Percentiles rank a stretch among this genome's conserved stretches.
Evolutionary conservation across 2,113 vertebrate genomes (phyloP).

Genomic region (Otolemur garnettii): DNA sequence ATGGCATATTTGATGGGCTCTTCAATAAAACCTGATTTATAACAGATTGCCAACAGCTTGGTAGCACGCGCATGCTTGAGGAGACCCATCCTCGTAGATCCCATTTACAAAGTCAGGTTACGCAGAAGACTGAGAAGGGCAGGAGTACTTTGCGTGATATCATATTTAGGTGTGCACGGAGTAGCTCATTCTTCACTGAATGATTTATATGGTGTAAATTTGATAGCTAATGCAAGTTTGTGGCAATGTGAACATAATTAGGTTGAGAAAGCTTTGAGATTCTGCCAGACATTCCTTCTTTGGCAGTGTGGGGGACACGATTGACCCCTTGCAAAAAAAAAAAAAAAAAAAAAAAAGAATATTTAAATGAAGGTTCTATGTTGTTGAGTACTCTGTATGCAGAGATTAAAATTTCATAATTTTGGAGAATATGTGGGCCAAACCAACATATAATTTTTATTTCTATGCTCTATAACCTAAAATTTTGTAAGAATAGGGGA

Average conservation of each 20-base stretch:
- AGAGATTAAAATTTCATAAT: slow-evolving; percentile 47
- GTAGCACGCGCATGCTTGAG: slow-evolving; percentile 11
- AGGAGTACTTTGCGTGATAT: neutral
- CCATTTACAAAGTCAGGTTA: slow-evolving; percentile 53
- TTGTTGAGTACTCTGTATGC: neutral
- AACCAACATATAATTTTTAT: neutral
- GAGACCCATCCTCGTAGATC: slow-evolving; percentile 39
- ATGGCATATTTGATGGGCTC: slow-evolving; percentile 50
- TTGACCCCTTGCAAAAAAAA: neutral
- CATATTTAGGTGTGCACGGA: slow-evolving; percentile 52
- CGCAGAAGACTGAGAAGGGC: neutral
- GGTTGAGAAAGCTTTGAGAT: slow-evolving; percentile 13
- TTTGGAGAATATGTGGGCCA: slow-evolving; percentile 19
- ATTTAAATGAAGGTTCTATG: slow-evolving; percentile 4
- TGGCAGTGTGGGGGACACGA: neutral
- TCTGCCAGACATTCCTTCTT: neutral
- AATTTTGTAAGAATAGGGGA: neutral
- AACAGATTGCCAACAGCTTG: slow-evolving; percentile 61
- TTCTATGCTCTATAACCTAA: neutral
- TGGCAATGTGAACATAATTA: neutral
- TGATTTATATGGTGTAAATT: slow-evolving; percentile 27
- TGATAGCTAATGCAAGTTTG: neutral
- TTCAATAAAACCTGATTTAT: slow-evolving; percentile 68
- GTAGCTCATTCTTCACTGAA: slow-evolving; percentile 30
- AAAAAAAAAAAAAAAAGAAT: neutral